Evolutionary conservation across 2,888 invertebrate species (phyloP).

Genomic region (Empis livida): DNA sequence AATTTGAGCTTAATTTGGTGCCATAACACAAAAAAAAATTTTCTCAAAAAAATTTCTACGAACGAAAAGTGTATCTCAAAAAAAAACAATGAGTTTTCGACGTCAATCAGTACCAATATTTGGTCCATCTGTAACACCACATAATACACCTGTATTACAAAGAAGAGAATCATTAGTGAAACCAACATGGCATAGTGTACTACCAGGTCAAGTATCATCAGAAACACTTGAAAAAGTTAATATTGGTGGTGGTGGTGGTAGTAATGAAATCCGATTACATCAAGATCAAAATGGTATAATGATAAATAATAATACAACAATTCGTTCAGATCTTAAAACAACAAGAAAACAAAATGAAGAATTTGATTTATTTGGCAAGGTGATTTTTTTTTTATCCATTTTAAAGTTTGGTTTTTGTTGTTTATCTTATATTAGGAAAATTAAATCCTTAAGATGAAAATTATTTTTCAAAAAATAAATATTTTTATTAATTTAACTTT

Average conservation of each 20-base stretch:
- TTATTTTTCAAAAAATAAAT: too few relatives aligned
- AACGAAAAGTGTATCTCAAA: neutral
- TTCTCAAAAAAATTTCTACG: too few relatives aligned
- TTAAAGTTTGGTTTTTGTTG: neutral
- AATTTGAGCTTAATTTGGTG: neutral
- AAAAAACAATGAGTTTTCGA: constrained; percentile 4
- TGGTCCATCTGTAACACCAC: constrained; percentile 9
- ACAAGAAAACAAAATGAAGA: constrained; percentile 15
- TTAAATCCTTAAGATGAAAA: too few relatives aligned
- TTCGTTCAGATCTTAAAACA: constrained; percentile 13
- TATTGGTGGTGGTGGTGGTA: constrained; percentile 24
- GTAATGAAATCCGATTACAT: neutral
- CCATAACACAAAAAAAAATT: constrained; percentile 5
- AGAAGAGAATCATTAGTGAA: constrained; percentile 34
- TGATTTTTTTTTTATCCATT: constrained; percentile 15
- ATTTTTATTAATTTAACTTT: too few relatives aligned
- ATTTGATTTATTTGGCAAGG: constrained; percentile 31
- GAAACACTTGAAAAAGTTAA: constrained; percentile 32
- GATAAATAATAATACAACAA: constrained; percentile 3
- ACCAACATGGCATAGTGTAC: constrained; percentile 36
- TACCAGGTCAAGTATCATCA: constrained; percentile 31
- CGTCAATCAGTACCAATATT: constrained; percentile 17
- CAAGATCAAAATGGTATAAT: neutral
- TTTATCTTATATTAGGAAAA: too few relatives aligned
- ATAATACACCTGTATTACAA: constrained; percentile 11